These are phyloP conservation scores for Cantharis nigra DNA, from an alignment of 2,888 invertebrate genomes.

Conservation along the genomic window DNA sequence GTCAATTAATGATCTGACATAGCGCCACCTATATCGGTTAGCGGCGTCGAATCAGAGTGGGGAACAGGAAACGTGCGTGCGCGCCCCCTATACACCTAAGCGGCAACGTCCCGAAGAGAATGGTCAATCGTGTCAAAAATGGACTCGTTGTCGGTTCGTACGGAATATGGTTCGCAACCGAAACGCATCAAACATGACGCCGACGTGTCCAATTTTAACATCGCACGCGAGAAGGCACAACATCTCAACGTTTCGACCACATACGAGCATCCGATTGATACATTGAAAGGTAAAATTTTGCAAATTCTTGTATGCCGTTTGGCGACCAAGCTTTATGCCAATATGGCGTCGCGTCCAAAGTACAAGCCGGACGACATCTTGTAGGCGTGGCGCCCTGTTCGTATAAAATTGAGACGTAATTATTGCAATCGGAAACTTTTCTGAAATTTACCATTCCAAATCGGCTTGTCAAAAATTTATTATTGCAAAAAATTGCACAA, in stretches of 20 bases:
- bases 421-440: neutral
- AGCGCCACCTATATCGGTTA: neutral
- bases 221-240: constrained; percentile 50
- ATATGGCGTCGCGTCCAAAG: constrained; percentile 53
- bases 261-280: constrained; percentile 48
- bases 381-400: constrained; percentile 52
- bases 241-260: constrained; percentile 51
- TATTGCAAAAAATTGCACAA: neutral
- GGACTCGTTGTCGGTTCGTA: constrained; percentile 55
- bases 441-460: constrained; percentile 25
- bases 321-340: constrained; percentile 50
- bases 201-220: constrained; percentile 48
- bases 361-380: constrained; percentile 53
- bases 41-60: constrained; percentile 11
- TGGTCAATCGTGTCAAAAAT: constrained; percentile 57
- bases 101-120: constrained; percentile 26
- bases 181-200: constrained; percentile 54
- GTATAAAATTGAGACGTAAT: neutral
- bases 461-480: neutral
- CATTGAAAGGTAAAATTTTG: constrained; percentile 55
- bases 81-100: constrained; percentile 44
- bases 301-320: constrained; percentile 56
- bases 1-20: neutral
- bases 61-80: neutral
- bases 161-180: constrained; percentile 54